Percentiles rank a stretch among this genome's conserved stretches.
Evolutionary conservation across 2,113 vertebrate genomes (phyloP).

Genomic region (human): GRCh38 chr14:67094501-67095000

Average conservation of each 20-base stretch:
- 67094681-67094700: slow-evolving; percentile 3
- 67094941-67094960: background rate
- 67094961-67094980: background rate
- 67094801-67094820: background rate
- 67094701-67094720: background rate
- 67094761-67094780: background rate
- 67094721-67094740: background rate
- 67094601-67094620: background rate
- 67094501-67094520: background rate
- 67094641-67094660: slow-evolving; percentile 28
- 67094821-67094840: background rate
- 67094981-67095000: background rate
- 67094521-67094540: background rate
- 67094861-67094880: background rate
- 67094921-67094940: background rate
- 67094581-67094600: background rate
- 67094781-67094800: background rate
- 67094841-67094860: background rate
- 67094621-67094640: background rate
- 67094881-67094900: background rate
- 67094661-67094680: background rate
- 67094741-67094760: background rate
- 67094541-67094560: slow-evolving; percentile 6
- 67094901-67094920: background rate
- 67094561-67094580: background rate